Base-by-base conservation (phyloP, 2,797 vertebrate genomes). In the Alexandromys oeconomus region DNA sequence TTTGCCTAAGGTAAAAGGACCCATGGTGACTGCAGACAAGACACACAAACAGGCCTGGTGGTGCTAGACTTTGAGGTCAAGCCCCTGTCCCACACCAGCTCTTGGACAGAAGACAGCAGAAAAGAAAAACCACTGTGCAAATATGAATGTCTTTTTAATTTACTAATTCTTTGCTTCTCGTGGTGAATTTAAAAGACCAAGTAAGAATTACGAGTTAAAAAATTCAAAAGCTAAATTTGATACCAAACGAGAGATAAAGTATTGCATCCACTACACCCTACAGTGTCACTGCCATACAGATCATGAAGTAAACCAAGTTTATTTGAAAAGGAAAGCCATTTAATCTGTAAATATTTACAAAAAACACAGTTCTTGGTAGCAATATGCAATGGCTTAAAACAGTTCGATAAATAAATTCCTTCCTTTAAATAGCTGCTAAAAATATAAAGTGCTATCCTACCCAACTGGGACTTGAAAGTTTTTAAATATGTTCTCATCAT, bases 341-440 rank as follows among this genome's bases (percentile, higher is more conserved):
- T 99, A 99, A 99, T 99, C 98, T 99, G 98, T 98, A 99, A 99
- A 99, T 98, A 99, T 99, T 99, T 99, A 99, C 98, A 98, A 98
- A 95, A 98, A 96, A 92, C 21, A 98, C 92, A 97, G 98, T 98
- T 98, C 98, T 98, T 92, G 74, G 98, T 91, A 98, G 97, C 98
- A 98, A 98, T 97, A 97, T 31, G 96, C 95, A 98, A 98, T 98
- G 98, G 97, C 97, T 98, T 97, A 98, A 98, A 97, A 97, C 95
- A 97, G 91, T 96, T 97, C 97, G 96, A 82, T 96, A 98, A 98
- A 98, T 98, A 97, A 51, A 96, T 92, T 96, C 94, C 98, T 1
- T 97, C 94, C 97, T 92, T 96, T 93, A 97, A 98, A 95, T 89
- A 65, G 94, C 54, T 54, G 93, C 87, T 93, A 96, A 96, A 96